Base-by-base conservation (phyloP, 2,797 vertebrate genomes). In the Neosilurus hyrtlii region DNA sequence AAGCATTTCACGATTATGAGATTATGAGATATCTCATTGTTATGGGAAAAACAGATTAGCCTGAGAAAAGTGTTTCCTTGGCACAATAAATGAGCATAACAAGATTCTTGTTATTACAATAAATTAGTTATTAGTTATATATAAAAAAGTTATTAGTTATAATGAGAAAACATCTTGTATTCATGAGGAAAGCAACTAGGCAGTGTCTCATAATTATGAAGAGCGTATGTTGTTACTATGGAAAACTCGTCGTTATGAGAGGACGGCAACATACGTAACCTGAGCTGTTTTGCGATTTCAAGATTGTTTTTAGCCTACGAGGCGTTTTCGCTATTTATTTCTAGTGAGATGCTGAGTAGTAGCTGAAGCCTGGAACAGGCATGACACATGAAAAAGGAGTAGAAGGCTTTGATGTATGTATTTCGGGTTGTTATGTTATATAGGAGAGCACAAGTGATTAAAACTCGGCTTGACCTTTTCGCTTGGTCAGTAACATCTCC, bases 401-500 rank as follows among this genome's bases (percentile, higher is more conserved):
- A 30, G 30, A 30, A 30, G 30, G 30, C 30, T 30, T 30, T 30
- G 30, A 30, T 2, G 30, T 30, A 82, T 52, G 62, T 63, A 59
- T 56, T 56, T 35, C 10, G 15, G 1, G 68, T 26, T 51, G 49
- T 37, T 86, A 82, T 86, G 85, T 84, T 86, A 85, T 88, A 70
- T 83, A 43, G 79, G 74, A 75, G 83, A 87, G 76, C 18, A 22
- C 43, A 3, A 7, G 67, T 66, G 83, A 88, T 86, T 81, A 85
- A 87, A 75, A n/a, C 9, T 63, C 86, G 80, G 82, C 35, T 81
- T 88, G 85, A 85, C 83, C 88, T 30, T 86, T 89, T 83, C 78
- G 77, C 51, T 56, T n/a, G 12, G 59, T 56, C 84, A 75, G 81
- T 15, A 62, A 87, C 87, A 77, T 84, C 61, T 26, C 70, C 74